Percentiles rank a stretch among this genome's conserved stretches.
Evolutionary conservation across 2,113 vertebrate genomes (phyloP).

Genomic region (Chloropsis hardwickii): DNA sequence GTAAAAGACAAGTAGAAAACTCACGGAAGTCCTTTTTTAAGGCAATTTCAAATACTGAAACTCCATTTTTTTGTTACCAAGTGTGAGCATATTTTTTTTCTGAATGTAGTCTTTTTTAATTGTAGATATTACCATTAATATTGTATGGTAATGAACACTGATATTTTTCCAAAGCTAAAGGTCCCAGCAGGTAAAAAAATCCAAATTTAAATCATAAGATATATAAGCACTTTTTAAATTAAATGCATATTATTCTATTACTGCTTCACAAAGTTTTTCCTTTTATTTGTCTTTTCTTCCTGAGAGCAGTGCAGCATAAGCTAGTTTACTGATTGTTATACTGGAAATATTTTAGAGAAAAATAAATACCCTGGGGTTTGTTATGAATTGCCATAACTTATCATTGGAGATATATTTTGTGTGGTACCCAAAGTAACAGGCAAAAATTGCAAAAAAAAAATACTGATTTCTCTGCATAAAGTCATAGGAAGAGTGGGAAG

Average conservation of each 20-base stretch:
- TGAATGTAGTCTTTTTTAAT: not conserved
- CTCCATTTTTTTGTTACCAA: not conserved
- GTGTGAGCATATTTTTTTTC: not conserved
- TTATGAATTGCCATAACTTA: not conserved
- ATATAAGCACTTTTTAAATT: not conserved
- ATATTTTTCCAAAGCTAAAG: not conserved
- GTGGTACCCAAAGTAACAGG: not conserved
- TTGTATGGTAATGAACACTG: not conserved
- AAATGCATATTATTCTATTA: not conserved
- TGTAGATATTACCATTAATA: not conserved
- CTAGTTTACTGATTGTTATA: not conserved
- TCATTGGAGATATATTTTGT: not conserved
- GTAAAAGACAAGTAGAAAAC: not conserved
- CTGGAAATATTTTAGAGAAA: not conserved
- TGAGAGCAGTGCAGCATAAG: not conserved
- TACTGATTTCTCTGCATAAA: not conserved
- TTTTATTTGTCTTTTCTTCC: not conserved
- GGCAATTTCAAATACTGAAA: not conserved
- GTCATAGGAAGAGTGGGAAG: not conserved
- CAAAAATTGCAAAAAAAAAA: not conserved
- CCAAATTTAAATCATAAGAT: not conserved
- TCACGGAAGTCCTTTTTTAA: not conserved
- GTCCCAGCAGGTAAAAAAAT: not conserved
- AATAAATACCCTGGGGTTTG: not conserved
- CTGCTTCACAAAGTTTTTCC: not conserved